These are phyloP conservation scores for Conus ventricosus DNA, from an alignment of 1,140 invertebrate species.

Conservation along the genomic window DNA sequence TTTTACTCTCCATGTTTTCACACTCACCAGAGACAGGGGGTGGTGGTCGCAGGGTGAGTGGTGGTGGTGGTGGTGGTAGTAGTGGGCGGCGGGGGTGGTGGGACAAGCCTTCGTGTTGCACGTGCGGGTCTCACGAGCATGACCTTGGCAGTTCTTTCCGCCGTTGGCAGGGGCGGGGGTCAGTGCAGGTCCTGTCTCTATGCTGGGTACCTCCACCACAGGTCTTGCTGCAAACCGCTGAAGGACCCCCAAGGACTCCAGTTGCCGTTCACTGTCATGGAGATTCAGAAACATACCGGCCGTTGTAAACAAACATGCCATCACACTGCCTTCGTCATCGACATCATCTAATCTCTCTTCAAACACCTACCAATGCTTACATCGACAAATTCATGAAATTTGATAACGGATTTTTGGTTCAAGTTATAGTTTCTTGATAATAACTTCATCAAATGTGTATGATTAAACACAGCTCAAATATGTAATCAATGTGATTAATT, in stretches of 20 bases:
- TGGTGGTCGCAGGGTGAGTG: conserved; percentile 32
- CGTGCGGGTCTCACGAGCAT: conserved; percentile 79
- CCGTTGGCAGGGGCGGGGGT: conserved; percentile 63
- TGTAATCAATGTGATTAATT: too few species aligned
- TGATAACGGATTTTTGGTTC: too few species aligned
- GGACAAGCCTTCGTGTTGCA: conserved; percentile 83
- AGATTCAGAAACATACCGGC: not conserved
- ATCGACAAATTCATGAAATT: too few species aligned
- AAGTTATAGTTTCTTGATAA: too few species aligned
- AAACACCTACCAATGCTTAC: too few species aligned
- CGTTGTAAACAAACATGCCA: too few species aligned
- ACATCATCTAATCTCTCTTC: too few species aligned
- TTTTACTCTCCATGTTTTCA: too few species aligned
- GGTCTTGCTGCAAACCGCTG: conserved; percentile 91
- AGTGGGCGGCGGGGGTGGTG: conserved; percentile 9
- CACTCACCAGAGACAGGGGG: conserved; percentile 49
- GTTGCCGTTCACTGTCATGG: conserved; percentile 58
- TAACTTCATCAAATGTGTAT: too few species aligned
- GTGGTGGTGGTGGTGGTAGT: too few species aligned
- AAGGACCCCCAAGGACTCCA: conserved; percentile 81
- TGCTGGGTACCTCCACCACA: conserved; percentile 91
- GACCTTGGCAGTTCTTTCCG: conserved; percentile 74
- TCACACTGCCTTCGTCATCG: too few species aligned
- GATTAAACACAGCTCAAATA: too few species aligned
- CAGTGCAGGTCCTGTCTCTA: conserved; percentile 73